Conservation (phyloP, 2,797 vertebrate genomes). For the Synanceia verrucosa region DNA sequence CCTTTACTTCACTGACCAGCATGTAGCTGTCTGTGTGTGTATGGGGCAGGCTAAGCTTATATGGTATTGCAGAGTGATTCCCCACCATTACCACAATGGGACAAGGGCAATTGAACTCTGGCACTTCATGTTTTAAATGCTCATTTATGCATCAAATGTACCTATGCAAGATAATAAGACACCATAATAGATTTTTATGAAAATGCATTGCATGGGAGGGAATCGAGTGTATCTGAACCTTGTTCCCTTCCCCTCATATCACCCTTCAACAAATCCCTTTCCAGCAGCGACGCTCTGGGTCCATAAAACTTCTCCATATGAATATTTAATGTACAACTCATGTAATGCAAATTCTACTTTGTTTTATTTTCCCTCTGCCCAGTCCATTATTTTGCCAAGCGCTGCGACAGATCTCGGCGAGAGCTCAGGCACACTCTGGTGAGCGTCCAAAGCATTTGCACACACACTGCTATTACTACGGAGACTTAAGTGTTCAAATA, state of each 20-base stretch:
- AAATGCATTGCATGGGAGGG: constrained; percentile 67
- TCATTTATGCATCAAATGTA: constrained; percentile 76
- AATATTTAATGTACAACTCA: constrained; percentile 75
- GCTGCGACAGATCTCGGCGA: constrained; percentile 24
- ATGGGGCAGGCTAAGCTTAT: constrained; percentile 8
- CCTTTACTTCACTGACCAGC: constrained; percentile 55
- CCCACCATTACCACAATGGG: constrained; percentile 55
- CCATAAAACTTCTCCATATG: constrained; percentile 70
- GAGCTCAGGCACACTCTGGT: constrained; percentile 20
- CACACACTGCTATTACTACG: constrained; percentile 5
- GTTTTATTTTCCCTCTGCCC: constrained; percentile 69
- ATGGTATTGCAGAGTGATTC: constrained; percentile 49
- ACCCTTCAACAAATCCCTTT: constrained; percentile 61
- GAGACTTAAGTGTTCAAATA: constrained; percentile 17
- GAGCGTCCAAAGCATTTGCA: constrained; percentile 27
- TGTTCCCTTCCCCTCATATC: constrained; percentile 34
- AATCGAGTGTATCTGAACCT: constrained; percentile 36
- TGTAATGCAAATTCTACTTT: constrained; percentile 76
- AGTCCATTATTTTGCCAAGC: constrained; percentile 60
- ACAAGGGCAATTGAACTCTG: constrained; percentile 74
- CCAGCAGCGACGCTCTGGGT: constrained; percentile 46
- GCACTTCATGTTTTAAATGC: constrained; percentile 74
- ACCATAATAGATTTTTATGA: constrained; percentile 74
- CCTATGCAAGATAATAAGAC: constrained; percentile 70
- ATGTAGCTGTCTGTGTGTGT: constrained; percentile 27